A percentile compares a stretch with the other conserved stretches of the same genome.
Evolutionary conservation across 2,113 vertebrate species (phyloP).

Genomic region (Limnothrissa miodon): DNA sequence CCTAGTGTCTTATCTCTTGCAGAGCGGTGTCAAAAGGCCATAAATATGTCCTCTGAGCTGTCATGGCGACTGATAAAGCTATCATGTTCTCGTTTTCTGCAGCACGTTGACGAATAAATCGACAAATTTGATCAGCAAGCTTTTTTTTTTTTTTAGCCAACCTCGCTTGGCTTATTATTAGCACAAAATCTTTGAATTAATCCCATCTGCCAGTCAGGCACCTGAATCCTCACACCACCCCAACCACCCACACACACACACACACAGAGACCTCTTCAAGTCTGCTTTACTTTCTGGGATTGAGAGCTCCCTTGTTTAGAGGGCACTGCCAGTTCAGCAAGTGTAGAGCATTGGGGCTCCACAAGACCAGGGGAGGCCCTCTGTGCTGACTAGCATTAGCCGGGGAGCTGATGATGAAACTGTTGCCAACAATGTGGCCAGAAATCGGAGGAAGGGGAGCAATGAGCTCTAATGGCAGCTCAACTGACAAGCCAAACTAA

Average conservation of each 20-base stretch:
- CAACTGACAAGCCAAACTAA: not conserved
- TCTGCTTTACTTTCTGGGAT: not conserved
- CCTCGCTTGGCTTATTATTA: not conserved
- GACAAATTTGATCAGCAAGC: slow-evolving; percentile 5
- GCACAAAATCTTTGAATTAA: not conserved
- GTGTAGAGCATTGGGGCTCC: not conserved
- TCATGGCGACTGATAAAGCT: not conserved
- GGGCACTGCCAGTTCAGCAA: not conserved
- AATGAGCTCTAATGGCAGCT: not conserved
- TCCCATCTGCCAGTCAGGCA: not conserved
- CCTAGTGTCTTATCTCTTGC: slow-evolving; percentile 6
- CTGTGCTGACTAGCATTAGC: not conserved
- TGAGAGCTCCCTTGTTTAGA: not conserved
- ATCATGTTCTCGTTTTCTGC: not conserved
- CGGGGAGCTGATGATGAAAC: not conserved
- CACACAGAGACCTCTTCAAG: too few species aligned
- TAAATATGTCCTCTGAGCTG: slow-evolving; percentile 4
- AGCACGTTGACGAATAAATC: slow-evolving; percentile 4
- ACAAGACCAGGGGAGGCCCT: not conserved
- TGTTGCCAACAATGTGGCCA: not conserved
- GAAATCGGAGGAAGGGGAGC: not conserved
- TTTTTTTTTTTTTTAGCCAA: not conserved
- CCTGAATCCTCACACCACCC: not conserved
- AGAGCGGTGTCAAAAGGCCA: not conserved
- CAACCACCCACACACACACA: too few species aligned